phyloP scores from a whole-genome alignment of 92 coral and sea anemone species.

The Epizoanthus fatuus region DNA sequence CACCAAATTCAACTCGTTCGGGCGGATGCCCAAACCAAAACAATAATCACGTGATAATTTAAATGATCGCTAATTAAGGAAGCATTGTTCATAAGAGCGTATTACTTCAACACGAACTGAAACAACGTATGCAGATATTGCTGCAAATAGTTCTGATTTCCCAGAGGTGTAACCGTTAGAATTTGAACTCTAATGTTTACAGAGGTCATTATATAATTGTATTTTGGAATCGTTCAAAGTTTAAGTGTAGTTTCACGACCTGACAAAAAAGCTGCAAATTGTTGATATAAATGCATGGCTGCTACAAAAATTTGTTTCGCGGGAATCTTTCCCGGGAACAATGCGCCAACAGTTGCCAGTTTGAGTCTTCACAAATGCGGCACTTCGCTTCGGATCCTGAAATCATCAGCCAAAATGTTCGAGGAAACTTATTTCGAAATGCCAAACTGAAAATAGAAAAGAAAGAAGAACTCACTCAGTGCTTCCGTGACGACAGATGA shows the following conservation, averaged over 20 bases:
- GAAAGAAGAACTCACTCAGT: not conserved
- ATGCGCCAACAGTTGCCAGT: not conserved
- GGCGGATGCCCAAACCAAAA: constrained; percentile 37
- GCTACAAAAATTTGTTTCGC: not conserved
- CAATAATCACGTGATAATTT: constrained; percentile 53
- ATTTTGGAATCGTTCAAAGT: constrained; percentile 9
- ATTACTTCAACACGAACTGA: constrained; percentile 42
- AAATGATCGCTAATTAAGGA: constrained; percentile 40
- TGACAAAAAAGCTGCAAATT: not conserved
- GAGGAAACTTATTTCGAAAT: constrained; percentile 2
- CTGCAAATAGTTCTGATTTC: constrained; percentile 26
- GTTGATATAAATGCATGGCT: not conserved
- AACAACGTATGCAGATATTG: constrained; percentile 34
- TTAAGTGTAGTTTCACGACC: constrained; percentile 37
- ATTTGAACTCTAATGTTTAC: not conserved
- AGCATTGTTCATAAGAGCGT: constrained; percentile 16
- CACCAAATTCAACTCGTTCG: constrained; percentile 41
- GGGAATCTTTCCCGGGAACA: not conserved
- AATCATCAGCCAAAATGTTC: not conserved
- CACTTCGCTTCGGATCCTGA: not conserved
- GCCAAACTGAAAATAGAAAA: constrained; percentile 28
- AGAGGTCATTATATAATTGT: not conserved
- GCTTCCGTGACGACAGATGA: constrained; percentile 17
- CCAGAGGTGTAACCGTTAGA: constrained; percentile 14
- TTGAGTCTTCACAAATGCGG: constrained; percentile 18